Base-by-base conservation (phyloP, 2,888 invertebrate species). In the Apeira syringaria region DNA sequence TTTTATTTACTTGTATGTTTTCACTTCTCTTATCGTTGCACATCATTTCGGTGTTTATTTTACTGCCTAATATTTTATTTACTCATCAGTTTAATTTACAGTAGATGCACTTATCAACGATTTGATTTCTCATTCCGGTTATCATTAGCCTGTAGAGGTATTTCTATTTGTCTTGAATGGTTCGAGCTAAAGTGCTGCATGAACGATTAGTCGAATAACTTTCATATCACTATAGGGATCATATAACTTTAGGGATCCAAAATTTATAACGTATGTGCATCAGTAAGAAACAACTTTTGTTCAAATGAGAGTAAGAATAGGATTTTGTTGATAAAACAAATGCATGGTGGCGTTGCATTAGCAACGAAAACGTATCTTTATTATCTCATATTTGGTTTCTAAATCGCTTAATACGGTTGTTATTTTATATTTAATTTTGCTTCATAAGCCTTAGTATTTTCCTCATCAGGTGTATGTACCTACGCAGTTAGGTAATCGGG, bases 1-100 rank as follows among this genome's bases (percentile, higher is more conserved):
- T 72, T 56, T 68, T 71, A 29, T 67, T 72, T 63, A 59, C 56
- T 69, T 79, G 73, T 79, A 75, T 79, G 71, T 81, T 80, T 73
- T 78, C 84, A 85, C 83, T 79, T 79, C 55, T 77, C 54, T 78
- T 81, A 74, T 79, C 76, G 77, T 78, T 83, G 86, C 87, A 88
- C 88, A 73, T 81, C 73, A 77, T 84, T 75, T 81, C 70, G 74
- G 73, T 84, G 80, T 86, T 47, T 80, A 74, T 78, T 83, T 80
- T 57, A 50, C 61, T 61, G 68, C 64, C 68, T 67, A 60, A 59
- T 51, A 62, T 67, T 68, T 73, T 62, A 58, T 76, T 68, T 65
- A 53, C 62, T 56, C 63, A 68, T 74, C 54, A 61, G 53, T 58
- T 74, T 62, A 60, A 65, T 73, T 74, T 47, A 56, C 55, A 67